Percentiles rank a stretch among this genome's conserved stretches.
Conservation (phyloP, 2,113 vertebrate genomes). For the Tautogolabrus adspersus region DNA sequence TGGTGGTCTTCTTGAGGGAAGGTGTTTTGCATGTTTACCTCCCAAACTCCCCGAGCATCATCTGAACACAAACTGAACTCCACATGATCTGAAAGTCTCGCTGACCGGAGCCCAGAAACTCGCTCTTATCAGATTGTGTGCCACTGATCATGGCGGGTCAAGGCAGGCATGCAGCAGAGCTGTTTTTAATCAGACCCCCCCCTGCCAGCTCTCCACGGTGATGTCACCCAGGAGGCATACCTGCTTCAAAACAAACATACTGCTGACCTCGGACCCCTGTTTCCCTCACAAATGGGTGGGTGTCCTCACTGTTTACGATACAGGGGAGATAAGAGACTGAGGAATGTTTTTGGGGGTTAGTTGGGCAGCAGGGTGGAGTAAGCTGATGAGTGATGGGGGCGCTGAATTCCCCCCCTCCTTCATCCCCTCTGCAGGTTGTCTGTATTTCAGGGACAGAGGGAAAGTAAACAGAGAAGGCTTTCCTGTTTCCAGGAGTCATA, state of each 20-base stretch:
- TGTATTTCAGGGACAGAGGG: constrained; percentile 28
- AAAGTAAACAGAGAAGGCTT: constrained; percentile 47
- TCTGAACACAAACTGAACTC: background rate
- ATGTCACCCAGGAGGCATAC: constrained; percentile 63
- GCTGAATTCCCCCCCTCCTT: constrained; percentile 11
- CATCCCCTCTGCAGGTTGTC: constrained; percentile 24
- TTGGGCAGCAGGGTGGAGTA: constrained; percentile 9
- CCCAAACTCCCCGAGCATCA: too few relatives aligned
- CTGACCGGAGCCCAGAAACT: background rate
- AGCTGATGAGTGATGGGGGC: constrained; percentile 64
- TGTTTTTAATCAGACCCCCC: constrained; percentile 61
- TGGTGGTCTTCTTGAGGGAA: too few relatives aligned
- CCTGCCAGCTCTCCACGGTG: constrained; percentile 24
- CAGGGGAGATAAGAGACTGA: constrained; percentile 73
- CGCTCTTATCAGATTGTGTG: constrained; percentile 9
- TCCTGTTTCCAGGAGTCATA: constrained; percentile 50
- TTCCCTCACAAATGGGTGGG: constrained; percentile 34
- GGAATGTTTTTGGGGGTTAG: constrained; percentile 66
- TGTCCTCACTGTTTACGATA: constrained; percentile 70
- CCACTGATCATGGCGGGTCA: background rate
- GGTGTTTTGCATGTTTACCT: too few relatives aligned
- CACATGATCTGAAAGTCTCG: background rate
- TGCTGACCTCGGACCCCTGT: constrained; percentile 58
- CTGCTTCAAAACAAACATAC: constrained; percentile 47
- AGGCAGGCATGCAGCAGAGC: constrained; percentile 24